Conservation (phyloP, 1,140 invertebrate genomes). For the Ips typographus region DNA sequence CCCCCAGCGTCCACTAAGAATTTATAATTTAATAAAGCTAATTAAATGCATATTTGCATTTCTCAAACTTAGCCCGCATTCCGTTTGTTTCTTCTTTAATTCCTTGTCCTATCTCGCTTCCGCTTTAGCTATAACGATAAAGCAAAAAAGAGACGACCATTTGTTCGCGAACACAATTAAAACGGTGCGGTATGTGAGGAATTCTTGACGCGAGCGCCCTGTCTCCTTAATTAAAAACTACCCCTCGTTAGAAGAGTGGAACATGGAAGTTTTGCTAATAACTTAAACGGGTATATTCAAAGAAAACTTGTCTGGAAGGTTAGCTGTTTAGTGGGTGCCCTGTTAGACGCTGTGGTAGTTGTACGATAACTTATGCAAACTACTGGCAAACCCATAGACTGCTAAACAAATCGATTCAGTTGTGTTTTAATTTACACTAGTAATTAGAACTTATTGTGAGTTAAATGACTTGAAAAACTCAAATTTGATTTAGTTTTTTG, state of each 20-base stretch:
- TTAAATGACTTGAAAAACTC: no score
- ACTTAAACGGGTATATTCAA: constrained; percentile 2
- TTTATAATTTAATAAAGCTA: constrained; percentile 51
- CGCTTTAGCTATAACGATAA: constrained; percentile 4
- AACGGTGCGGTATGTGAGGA: constrained; percentile 48
- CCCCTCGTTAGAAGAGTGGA: constrained; percentile 44
- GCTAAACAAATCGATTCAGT: no score
- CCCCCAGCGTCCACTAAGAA: constrained; percentile 35
- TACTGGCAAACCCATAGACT: neutral
- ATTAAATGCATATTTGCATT: constrained; percentile 51
- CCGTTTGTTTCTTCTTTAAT: constrained; percentile 27
- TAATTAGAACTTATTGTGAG: no score
- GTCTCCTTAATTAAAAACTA: constrained; percentile 53
- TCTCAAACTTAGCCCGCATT: constrained; percentile 34
- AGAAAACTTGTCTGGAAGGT: constrained; percentile 33
- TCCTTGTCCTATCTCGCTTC: constrained; percentile 6
- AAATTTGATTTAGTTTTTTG: no score
- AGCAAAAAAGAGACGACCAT: constrained; percentile 37
- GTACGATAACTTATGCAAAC: constrained; percentile 44
- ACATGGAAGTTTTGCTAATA: constrained; percentile 28
- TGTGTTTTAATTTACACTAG: no score
- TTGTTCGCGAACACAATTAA: constrained; percentile 48
- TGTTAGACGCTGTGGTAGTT: constrained; percentile 50
- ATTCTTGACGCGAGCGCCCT: constrained; percentile 51
- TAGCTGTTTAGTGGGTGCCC: constrained; percentile 44